Conservation (phyloP, 1,140 invertebrate genomes). For the Procambarus clarkii region DNA sequence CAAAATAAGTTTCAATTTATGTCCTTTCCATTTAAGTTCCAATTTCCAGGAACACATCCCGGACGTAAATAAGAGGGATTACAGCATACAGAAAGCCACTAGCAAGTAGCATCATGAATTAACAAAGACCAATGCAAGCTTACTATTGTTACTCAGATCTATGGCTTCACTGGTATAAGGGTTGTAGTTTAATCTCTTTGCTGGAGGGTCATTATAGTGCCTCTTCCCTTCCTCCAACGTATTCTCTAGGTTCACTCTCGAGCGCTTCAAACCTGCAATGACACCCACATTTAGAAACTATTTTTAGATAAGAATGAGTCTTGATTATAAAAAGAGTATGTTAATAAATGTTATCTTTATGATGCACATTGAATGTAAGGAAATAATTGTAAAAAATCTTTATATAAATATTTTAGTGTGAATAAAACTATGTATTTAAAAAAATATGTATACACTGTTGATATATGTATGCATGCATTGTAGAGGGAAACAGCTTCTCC, state of each 20-base stretch:
- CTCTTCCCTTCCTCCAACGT: conserved; percentile 53
- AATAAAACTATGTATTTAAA: too few species aligned
- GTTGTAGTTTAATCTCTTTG: conserved; percentile 44
- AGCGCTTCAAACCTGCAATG: conserved; percentile 40
- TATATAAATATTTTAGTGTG: neutral
- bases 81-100: neutral
- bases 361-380: neutral
- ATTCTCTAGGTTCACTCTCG: conserved; percentile 45
- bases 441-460: too few species aligned
- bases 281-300: neutral
- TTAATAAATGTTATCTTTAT: neutral
- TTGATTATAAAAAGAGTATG: neutral
- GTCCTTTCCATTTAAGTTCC: too few species aligned
- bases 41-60: too few species aligned
- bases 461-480: too few species aligned
- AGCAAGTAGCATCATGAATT: conserved; percentile 18
- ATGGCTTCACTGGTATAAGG: conserved; percentile 51
- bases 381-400: neutral
- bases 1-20: too few species aligned
- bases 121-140: conserved; percentile 38
- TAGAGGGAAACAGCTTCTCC: too few species aligned
- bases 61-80: neutral
- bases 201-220: conserved; percentile 32
- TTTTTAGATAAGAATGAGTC: neutral
- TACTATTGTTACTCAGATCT: conserved; percentile 65